Percentiles rank a stretch among this genome's conserved stretches.
Conservation (phyloP, 2,888 invertebrate genomes). For the Punctoribates punctum region DNA sequence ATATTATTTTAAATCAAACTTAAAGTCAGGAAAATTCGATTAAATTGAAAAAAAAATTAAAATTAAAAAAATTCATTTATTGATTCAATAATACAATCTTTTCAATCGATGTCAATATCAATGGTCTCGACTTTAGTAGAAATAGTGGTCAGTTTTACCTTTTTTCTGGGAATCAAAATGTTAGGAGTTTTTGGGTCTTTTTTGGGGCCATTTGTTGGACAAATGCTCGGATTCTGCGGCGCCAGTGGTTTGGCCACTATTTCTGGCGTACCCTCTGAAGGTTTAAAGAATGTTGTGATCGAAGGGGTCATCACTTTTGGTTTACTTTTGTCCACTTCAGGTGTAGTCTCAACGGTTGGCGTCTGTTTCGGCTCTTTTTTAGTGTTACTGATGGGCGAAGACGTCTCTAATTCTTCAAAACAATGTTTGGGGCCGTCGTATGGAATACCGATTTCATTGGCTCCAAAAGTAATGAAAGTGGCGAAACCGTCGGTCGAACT, state of each 20-base stretch:
- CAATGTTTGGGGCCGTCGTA: constrained; percentile 53
- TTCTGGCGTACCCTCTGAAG: background rate
- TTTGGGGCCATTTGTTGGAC: background rate
- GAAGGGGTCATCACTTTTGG: background rate
- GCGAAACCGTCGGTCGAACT: constrained; percentile 89
- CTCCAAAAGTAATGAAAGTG: constrained; percentile 70
- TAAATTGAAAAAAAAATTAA: background rate
- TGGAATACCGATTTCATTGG: constrained; percentile 66
- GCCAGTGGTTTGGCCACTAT: background rate
- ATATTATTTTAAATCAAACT: too few species aligned
- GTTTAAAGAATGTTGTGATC: constrained; percentile 8
- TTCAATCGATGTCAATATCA: constrained; percentile 7
- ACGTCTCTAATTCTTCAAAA: constrained; percentile 38
- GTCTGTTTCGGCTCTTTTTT: background rate
- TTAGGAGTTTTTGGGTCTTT: background rate
- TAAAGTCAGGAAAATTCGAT: background rate
- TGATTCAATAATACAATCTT: background rate
- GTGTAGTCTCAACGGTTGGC: background rate
- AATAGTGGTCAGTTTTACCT: constrained; percentile 2
- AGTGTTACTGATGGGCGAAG: constrained; percentile 7
- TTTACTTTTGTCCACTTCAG: constrained; percentile 21
- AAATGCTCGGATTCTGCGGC: background rate
- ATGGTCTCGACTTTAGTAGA: background rate
- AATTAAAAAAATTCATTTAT: background rate
- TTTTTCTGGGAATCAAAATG: background rate